Conservation (phyloP, 2,888 invertebrate genomes). For the Yponomeuta malinellus region DNA sequence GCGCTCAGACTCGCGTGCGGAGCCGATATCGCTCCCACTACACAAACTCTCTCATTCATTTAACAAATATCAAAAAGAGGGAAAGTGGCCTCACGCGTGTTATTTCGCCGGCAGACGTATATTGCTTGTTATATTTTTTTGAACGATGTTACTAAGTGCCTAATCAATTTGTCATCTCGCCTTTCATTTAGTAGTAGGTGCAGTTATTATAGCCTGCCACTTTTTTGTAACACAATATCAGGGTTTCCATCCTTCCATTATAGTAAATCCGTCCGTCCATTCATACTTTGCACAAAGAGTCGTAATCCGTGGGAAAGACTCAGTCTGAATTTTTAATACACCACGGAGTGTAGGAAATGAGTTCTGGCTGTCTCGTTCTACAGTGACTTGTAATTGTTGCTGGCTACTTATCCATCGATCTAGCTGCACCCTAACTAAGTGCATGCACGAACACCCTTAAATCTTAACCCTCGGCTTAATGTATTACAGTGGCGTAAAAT, state of each 20-base stretch:
- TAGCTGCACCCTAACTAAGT: neutral
- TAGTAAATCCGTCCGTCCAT: neutral
- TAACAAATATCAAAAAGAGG: constrained; percentile 1
- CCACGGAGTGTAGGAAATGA: neutral
- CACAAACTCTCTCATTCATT: neutral
- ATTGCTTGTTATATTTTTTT: neutral
- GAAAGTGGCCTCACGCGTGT: neutral
- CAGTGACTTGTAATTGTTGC: neutral
- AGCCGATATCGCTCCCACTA: neutral
- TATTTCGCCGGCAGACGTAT: neutral
- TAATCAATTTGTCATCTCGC: neutral
- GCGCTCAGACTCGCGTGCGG: neutral
- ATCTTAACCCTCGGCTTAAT: neutral
- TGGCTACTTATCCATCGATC: constrained; percentile 1
- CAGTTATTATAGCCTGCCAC: neutral
- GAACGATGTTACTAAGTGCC: neutral
- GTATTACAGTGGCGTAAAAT: neutral
- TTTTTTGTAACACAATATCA: neutral
- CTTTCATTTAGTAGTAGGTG: neutral
- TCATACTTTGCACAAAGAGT: neutral
- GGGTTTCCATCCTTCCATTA: neutral
- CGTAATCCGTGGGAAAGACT: neutral
- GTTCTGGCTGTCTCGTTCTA: neutral
- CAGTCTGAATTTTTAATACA: neutral
- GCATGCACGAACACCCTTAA: constrained; percentile 1